Conservation (phyloP, 2,888 invertebrate species). For the Machimus rusticus region DNA sequence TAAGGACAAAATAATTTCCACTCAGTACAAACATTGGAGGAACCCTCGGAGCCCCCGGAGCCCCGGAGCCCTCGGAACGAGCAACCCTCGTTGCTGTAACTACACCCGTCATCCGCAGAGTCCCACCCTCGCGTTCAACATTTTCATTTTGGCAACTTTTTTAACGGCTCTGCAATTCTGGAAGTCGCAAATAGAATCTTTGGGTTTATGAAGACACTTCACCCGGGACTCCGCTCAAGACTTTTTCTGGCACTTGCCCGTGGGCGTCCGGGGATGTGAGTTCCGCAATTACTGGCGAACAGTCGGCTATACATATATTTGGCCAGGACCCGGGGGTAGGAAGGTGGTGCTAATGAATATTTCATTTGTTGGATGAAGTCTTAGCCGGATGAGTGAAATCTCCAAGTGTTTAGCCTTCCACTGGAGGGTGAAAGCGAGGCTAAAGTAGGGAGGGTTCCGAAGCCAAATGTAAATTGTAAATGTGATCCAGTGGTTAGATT, state of each 20-base stretch:
- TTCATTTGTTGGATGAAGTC: conserved; percentile 52
- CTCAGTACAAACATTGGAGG: conserved; percentile 34
- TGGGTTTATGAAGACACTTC: conserved; percentile 44
- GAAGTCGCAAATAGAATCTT: conserved; percentile 42
- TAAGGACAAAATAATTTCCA: conserved; percentile 40
- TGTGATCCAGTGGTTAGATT: conserved; percentile 42
- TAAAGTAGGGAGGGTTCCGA: conserved; percentile 3
- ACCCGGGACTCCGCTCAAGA: conserved; percentile 38
- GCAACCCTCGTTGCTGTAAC: conserved; percentile 18
- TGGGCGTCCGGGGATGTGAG: background rate
- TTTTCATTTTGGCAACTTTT: conserved; percentile 42
- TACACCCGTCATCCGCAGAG: background rate
- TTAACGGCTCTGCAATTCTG: conserved; percentile 39
- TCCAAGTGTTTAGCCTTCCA: conserved; percentile 32
- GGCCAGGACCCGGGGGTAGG: conserved; percentile 48
- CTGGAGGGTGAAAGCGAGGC: conserved; percentile 21
- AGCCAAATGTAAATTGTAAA: conserved; percentile 41
- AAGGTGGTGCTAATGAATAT: conserved; percentile 55
- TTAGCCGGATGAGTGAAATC: conserved; percentile 37
- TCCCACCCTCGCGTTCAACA: conserved; percentile 12
- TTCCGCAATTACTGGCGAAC: conserved; percentile 32
- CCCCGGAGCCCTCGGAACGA: background rate
- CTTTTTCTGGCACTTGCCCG: conserved; percentile 35
- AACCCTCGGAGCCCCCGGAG: background rate
- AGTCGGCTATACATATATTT: conserved; percentile 36